Evolutionary conservation across 1,140 invertebrate species (phyloP).

Genomic region (Gonioctena quinquepunctata): DNA sequence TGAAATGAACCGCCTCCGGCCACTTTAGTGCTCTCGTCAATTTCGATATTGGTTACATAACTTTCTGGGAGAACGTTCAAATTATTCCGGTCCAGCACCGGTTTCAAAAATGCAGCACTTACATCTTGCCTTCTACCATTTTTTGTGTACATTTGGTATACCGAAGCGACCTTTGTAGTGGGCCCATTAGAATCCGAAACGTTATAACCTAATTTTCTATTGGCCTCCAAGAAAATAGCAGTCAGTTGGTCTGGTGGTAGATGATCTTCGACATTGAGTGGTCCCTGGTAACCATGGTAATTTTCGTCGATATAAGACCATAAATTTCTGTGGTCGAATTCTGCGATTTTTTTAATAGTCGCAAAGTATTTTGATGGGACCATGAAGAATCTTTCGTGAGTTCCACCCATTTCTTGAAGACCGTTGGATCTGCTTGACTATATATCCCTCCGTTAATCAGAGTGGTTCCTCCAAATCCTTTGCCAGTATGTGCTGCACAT

Average conservation of each 20-base stretch:
- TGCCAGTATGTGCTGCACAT: conserved; percentile 50
- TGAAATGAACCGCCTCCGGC: conserved; percentile 66
- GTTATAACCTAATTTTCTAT: conserved; percentile 59
- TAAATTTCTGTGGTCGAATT: conserved; percentile 15
- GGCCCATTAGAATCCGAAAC: conserved; percentile 58
- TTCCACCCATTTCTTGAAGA: conserved; percentile 70
- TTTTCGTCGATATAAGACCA: background rate
- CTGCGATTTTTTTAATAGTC: conserved; percentile 65
- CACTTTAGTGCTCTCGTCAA: conserved; percentile 61
- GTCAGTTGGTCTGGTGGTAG: conserved; percentile 23
- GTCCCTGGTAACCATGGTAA: conserved; percentile 13
- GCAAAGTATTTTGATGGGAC: conserved; percentile 65
- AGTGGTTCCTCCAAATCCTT: conserved; percentile 66
- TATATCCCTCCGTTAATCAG: conserved; percentile 77
- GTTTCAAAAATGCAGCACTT: conserved; percentile 62
- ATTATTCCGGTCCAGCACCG: conserved; percentile 58
- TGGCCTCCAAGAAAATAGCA: conserved; percentile 62
- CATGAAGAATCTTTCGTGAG: conserved; percentile 63
- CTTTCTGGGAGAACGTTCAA: conserved; percentile 58
- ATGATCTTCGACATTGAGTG: conserved; percentile 15
- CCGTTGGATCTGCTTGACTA: conserved; percentile 67
- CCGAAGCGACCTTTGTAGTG: conserved; percentile 53
- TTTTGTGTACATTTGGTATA: conserved; percentile 57
- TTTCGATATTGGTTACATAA: conserved; percentile 56
- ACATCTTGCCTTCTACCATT: conserved; percentile 62